Evolutionary conservation across 2,888 invertebrate species (phyloP).

Genomic region (Ptycholaimellus sp.): DNA sequence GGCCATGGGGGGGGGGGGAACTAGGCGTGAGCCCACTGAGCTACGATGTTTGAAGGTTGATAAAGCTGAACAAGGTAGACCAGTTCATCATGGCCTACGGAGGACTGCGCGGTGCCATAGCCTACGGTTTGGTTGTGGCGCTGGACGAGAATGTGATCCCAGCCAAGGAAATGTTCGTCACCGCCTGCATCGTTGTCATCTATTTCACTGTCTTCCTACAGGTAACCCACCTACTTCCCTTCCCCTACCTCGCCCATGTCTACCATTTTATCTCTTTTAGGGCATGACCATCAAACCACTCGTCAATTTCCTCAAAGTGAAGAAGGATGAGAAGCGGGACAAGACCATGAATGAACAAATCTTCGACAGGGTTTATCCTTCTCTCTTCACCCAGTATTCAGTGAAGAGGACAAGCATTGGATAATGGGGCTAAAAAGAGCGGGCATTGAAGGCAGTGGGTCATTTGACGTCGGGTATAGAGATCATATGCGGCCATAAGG

Average conservation of each 20-base stretch:
- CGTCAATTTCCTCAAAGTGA: constrained; percentile 77
- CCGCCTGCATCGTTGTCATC: constrained; percentile 84
- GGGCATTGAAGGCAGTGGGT: too few relatives aligned
- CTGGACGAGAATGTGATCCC: constrained; percentile 41
- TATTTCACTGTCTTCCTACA: constrained; percentile 96
- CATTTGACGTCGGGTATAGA: too few relatives aligned
- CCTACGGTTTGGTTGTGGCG: constrained; percentile 53
- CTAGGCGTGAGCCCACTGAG: too few relatives aligned
- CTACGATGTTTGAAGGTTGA: too few relatives aligned
- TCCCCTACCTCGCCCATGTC: not conserved
- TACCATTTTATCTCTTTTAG: constrained; percentile 27
- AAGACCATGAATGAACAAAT: constrained; percentile 91
- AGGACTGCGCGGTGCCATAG: constrained; percentile 80
- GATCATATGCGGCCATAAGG: too few relatives aligned
- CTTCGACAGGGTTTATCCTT: constrained; percentile 26
- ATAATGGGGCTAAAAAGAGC: too few relatives aligned
- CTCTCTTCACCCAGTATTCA: too few relatives aligned
- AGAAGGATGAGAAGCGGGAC: constrained; percentile 61
- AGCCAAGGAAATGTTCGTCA: constrained; percentile 75
- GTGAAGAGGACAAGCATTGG: too few relatives aligned
- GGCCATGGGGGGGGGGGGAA: too few relatives aligned
- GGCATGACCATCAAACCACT: constrained; percentile 95
- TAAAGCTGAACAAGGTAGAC: constrained; percentile 52
- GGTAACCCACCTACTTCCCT: constrained; percentile 27
- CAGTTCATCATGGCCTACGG: constrained; percentile 81